Evolutionary conservation across 1,140 invertebrate genomes (phyloP), one percentile per base, ranked within the genome.

Genomic region (Leptinotarsa defecta): DNA sequence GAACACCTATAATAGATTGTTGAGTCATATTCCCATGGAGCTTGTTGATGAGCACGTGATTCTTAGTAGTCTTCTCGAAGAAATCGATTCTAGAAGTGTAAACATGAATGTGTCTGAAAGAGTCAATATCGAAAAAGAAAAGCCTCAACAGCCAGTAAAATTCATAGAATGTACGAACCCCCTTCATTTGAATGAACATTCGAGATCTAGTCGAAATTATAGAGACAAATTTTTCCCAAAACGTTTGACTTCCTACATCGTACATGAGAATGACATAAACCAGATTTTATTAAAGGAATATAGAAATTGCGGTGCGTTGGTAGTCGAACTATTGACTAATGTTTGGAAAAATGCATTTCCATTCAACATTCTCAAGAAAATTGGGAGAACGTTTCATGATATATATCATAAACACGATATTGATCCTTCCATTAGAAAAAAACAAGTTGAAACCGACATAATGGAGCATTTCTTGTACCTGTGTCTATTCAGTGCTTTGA

Each of bases 361-460:
- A 34, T 61, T 78, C 48, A 48, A 19, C 11, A 48, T 19, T 6
- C 43, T 62, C 13, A 22, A 68, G 3, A 13, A 74, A 20, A 15
- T 34, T 8, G 34, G 49, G 22, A 19, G 4, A 6, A 13, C 20
- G 15, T 49, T 8, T 5, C 17, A 52, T n/a, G 78, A 79, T 48
- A 22, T 79, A 48, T n/a, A n/a, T 13, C 78, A 79, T 63, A 73
- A 67, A 17, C 78, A 79, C 49, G 78, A 79, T 34, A 15, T 73
- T 15, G 62, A 75, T 27, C 78, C 78, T 52, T 69, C 69, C 22
- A 49, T 17, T 20, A 17, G 65, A 20, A 70, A 48, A 57, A 43
- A 48, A 13, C 17, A n/a, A 48, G 3, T 15, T 48, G 13, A 75
- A 13, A 17, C 61, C 2, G 69, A 75, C 27, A n/a, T 48, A 65